Evolutionary conservation across 2,113 vertebrate species (phyloP).

Genomic region (Bombycilla garrulus): DNA sequence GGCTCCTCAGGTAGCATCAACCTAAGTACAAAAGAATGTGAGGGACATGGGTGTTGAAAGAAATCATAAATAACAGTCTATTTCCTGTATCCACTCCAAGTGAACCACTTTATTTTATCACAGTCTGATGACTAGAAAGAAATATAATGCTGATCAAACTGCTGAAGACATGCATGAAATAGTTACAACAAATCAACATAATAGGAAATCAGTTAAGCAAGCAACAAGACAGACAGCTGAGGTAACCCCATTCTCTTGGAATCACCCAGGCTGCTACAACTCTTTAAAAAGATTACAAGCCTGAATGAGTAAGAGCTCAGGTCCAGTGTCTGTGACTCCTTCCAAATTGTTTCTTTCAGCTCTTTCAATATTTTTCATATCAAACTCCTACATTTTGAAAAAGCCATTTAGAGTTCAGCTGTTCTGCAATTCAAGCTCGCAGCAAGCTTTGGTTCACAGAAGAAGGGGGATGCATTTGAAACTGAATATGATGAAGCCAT

Average conservation of each 20-base stretch:
- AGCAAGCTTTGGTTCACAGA: neutral
- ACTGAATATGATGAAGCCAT: neutral
- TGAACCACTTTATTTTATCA: neutral
- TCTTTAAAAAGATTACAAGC: constrained; percentile 37
- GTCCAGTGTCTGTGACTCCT: constrained; percentile 21
- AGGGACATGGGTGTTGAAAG: neutral
- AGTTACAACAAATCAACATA: constrained; percentile 59
- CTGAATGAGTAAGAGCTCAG: neutral
- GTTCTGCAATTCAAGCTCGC: neutral
- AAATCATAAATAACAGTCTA: neutral
- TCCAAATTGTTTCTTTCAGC: constrained; percentile 38
- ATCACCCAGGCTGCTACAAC: neutral
- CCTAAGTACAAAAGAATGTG: constrained; percentile 54
- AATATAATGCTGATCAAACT: neutral
- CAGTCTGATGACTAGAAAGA: neutral
- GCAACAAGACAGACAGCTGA: constrained; percentile 26
- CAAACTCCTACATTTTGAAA: constrained; percentile 28
- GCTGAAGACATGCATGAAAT: constrained; percentile 24
- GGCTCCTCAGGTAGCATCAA: constrained; percentile 92
- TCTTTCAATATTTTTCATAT: constrained; percentile 41
- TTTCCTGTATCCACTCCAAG: neutral
- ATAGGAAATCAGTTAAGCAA: constrained; percentile 59
- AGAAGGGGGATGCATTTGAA: neutral
- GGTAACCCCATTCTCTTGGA: constrained; percentile 44
- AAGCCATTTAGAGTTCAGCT: constrained; percentile 14